Conservation (phyloP, 1,140 invertebrate genomes). For the Meteorus sp. region DNA sequence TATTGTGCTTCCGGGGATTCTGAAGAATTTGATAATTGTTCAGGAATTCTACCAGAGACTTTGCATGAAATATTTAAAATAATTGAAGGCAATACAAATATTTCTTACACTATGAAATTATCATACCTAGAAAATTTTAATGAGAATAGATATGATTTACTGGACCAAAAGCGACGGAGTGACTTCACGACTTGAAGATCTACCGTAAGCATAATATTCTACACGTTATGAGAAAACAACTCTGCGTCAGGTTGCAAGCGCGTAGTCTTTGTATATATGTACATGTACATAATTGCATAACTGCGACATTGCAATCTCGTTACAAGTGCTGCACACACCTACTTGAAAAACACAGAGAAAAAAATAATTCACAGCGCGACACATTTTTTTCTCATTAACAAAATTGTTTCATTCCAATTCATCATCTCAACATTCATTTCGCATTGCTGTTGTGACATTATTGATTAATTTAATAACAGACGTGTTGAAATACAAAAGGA, state of each 20-base stretch:
- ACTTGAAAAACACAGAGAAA: no score
- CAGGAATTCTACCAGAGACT: background rate
- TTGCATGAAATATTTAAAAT: background rate
- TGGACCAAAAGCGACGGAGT: slow-evolving; percentile 59
- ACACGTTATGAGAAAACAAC: slow-evolving; percentile 30
- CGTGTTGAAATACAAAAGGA: slow-evolving; percentile 66
- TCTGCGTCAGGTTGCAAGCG: slow-evolving; percentile 2
- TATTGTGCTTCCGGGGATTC: no score
- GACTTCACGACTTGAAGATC: slow-evolving; percentile 60
- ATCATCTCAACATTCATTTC: background rate
- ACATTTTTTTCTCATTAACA: background rate
- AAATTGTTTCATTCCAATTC: no score
- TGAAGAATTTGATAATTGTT: no score
- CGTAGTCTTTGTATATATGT: no score
- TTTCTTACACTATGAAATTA: slow-evolving; percentile 51
- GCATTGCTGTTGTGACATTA: slow-evolving; percentile 1
- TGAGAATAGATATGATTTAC: slow-evolving; percentile 65
- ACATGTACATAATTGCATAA: no score
- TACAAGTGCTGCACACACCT: no score
- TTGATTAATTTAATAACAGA: slow-evolving; percentile 30
- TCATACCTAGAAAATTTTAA: slow-evolving; percentile 65
- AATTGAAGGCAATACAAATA: slow-evolving; percentile 48
- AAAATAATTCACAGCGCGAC: background rate
- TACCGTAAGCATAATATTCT: slow-evolving; percentile 58
- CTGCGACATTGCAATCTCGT: no score